Conservation (phyloP, 2,797 vertebrate species). For the Potorous gilbertii region DNA sequence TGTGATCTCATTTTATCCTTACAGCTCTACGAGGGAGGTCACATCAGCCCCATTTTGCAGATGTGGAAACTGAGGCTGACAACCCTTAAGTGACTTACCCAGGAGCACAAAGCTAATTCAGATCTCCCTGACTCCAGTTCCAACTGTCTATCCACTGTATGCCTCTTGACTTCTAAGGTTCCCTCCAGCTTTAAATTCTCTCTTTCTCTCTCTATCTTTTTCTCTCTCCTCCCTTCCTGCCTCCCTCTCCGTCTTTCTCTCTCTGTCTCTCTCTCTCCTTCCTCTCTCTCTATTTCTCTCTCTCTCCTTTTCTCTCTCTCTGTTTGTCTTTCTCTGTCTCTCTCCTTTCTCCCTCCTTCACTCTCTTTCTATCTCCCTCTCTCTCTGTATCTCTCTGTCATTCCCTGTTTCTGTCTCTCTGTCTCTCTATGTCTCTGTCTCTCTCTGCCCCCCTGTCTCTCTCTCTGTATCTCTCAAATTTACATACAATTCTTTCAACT, state of each 20-base stretch:
- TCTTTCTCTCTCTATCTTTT: background rate
- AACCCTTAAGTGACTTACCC: background rate
- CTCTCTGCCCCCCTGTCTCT: too few species aligned
- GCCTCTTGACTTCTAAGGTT: background rate
- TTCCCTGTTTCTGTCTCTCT: too few species aligned
- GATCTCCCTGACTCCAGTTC: background rate
- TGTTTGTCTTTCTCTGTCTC: too few species aligned
- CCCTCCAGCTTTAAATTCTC: background rate
- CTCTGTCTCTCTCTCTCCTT: too few species aligned
- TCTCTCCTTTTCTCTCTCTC: too few species aligned
- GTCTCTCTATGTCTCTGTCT: background rate
- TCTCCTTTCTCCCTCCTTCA: too few species aligned
- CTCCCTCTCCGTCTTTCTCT: background rate
- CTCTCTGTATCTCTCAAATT: background rate
- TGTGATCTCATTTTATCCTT: background rate
- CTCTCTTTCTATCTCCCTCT: too few species aligned
- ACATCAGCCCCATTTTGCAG: background rate
- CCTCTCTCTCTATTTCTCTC: too few species aligned
- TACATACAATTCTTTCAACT: background rate
- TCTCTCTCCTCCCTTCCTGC: background rate
- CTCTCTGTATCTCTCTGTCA: too few species aligned
- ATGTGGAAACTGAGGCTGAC: background rate
- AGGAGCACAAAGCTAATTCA: background rate
- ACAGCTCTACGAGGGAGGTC: background rate
- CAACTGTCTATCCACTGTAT: background rate